A percentile compares a stretch with the other conserved stretches of the same genome.
Conservation (phyloP, 2,113 vertebrate genomes). For the Sturnus vulgaris region DNA sequence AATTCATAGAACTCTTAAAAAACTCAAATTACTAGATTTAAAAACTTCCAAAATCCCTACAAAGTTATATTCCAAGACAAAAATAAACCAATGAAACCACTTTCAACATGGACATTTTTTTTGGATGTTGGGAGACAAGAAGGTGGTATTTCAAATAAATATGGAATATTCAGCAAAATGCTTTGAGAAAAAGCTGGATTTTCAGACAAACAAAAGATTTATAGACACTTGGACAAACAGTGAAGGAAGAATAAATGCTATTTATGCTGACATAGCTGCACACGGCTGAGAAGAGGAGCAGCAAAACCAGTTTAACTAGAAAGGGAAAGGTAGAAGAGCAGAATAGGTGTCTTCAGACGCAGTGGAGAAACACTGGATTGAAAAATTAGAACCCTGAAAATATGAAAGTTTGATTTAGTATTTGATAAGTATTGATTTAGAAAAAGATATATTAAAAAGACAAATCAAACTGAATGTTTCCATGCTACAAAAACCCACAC, state of each 20-base stretch:
- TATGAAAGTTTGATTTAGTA: too few relatives aligned
- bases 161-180: not conserved
- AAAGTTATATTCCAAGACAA: not conserved
- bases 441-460: not conserved
- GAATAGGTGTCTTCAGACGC: not conserved
- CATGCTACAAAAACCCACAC: not conserved
- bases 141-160: not conserved
- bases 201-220: not conserved
- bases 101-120: not conserved
- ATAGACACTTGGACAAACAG: not conserved
- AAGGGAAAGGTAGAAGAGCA: not conserved
- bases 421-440: not conserved
- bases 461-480: not conserved
- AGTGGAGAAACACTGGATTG: not conserved
- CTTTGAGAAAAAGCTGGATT: not conserved
- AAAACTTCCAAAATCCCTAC: not conserved
- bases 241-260: not conserved
- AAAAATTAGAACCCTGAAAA: not conserved
- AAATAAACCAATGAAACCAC: not conserved
- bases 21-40: not conserved
- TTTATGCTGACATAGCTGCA: not conserved
- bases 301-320: not conserved
- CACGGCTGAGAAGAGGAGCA: not conserved
- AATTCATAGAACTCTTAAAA: not conserved
- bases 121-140: not conserved